Conservation (phyloP, 2,888 invertebrate genomes). For the Boloria selene region DNA sequence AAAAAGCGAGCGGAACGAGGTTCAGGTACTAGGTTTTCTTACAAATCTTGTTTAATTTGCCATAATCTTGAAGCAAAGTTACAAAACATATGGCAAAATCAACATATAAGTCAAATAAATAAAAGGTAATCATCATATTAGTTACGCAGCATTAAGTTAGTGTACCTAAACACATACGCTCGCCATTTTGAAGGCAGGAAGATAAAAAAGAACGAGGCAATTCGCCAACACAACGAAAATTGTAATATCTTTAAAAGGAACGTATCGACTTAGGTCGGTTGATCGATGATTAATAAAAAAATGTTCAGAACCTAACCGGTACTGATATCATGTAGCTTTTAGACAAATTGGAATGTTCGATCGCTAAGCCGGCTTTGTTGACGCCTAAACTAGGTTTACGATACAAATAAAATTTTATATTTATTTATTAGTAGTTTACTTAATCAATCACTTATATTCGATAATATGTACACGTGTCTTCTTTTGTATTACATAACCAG, state of each 20-base stretch:
- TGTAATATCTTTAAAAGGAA: constrained; percentile 22
- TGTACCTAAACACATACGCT: background rate
- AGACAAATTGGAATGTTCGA: constrained; percentile 46
- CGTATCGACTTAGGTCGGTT: constrained; percentile 21
- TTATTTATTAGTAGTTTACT: constrained; percentile 9
- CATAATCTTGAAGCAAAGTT: too few species aligned
- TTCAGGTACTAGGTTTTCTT: too few species aligned
- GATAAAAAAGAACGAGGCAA: constrained; percentile 7
- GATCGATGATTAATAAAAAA: constrained; percentile 29
- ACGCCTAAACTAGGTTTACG: constrained; percentile 31
- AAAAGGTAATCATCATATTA: background rate
- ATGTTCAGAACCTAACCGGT: constrained; percentile 15
- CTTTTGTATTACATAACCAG: too few species aligned
- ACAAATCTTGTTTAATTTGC: too few species aligned
- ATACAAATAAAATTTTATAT: constrained; percentile 52
- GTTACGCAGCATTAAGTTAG: background rate
- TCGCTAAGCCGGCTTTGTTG: constrained; percentile 28
- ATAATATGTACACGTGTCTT: too few species aligned
- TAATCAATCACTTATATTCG: constrained; percentile 1
- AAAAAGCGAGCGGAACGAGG: too few species aligned
- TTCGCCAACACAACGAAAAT: constrained; percentile 18
- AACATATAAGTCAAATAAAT: too few species aligned
- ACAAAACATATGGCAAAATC: too few species aligned
- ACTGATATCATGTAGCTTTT: constrained; percentile 21
- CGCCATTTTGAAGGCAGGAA: background rate